phyloP scores from a whole-genome alignment of 2,888 invertebrate species.

The Schrankia costaestrigalis region DNA sequence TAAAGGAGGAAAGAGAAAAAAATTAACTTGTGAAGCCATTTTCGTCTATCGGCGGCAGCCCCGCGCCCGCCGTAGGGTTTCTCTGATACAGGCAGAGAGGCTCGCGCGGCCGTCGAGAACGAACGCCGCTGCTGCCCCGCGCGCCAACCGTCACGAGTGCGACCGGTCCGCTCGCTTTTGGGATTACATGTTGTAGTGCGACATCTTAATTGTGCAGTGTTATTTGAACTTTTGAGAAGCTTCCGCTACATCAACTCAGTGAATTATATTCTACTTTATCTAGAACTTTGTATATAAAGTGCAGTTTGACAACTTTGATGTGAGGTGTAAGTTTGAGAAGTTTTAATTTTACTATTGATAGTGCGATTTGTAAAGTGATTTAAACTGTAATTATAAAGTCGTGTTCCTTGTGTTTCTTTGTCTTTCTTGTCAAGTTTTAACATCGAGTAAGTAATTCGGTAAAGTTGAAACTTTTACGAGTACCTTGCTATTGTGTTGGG shows the following conservation, averaged over 20 bases:
- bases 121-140: constrained; percentile 43
- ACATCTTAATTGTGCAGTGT: constrained; percentile 65
- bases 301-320: constrained; percentile 43
- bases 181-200: constrained; percentile 58
- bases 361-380: constrained; percentile 51
- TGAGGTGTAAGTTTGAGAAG: constrained; percentile 64
- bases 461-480: constrained; percentile 48
- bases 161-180: constrained; percentile 56
- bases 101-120: constrained; percentile 57
- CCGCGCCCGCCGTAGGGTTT: constrained; percentile 69
- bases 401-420: constrained; percentile 44
- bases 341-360: constrained; percentile 38
- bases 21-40: constrained; percentile 81
- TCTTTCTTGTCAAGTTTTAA: constrained; percentile 42
- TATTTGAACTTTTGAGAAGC: constrained; percentile 44
- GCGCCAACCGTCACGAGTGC: constrained; percentile 23
- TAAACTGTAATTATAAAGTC: constrained; percentile 48
- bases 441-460: constrained; percentile 35
- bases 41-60: constrained; percentile 73
- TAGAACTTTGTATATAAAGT: constrained; percentile 25
- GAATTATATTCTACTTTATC: constrained; percentile 18
- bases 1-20: constrained; percentile 81
- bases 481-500: constrained; percentile 23
- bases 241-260: constrained; percentile 37
- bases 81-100: constrained; percentile 65